A percentile compares a stretch with the other conserved stretches of the same genome.
Conservation (phyloP, 2,888 invertebrate genomes). For the Drosophila merina region DNA sequence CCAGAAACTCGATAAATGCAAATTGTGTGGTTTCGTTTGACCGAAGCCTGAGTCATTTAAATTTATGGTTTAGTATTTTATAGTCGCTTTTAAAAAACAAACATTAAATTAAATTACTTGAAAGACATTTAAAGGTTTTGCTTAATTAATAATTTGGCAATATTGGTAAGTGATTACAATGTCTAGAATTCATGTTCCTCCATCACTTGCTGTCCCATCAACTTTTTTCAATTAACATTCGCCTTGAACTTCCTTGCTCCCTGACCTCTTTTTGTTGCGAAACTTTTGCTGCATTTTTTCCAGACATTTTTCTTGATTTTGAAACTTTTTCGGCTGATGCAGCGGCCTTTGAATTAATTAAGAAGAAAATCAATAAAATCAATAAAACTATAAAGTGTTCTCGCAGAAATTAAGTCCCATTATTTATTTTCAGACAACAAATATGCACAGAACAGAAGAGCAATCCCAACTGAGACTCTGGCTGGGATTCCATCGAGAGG, state of each 20-base stretch:
- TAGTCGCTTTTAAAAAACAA: not conserved
- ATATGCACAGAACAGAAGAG: conserved; percentile 55
- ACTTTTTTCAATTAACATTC: conserved; percentile 48
- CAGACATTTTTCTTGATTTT: conserved; percentile 41
- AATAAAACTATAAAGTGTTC: conserved; percentile 32
- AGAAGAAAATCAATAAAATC: conserved; percentile 31
- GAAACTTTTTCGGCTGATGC: conserved; percentile 53
- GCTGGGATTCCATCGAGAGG: conserved; percentile 35
- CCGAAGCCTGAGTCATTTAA: conserved; percentile 20
- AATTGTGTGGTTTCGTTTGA: conserved; percentile 21
- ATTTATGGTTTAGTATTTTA: conserved; percentile 10
- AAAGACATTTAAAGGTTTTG: not conserved
- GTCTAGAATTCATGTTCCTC: not conserved
- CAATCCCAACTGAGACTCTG: conserved; percentile 39
- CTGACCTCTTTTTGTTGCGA: not conserved
- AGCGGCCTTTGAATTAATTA: conserved; percentile 60
- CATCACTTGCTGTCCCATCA: conserved; percentile 1
- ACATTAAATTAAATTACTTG: not conserved
- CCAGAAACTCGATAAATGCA: conserved; percentile 34
- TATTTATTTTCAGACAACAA: conserved; percentile 19
- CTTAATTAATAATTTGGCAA: not conserved
- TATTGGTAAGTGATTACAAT: not conserved
- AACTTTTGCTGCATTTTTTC: conserved; percentile 38
- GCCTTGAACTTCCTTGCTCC: conserved; percentile 16
- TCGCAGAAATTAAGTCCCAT: not conserved